Evolutionary conservation across 2,888 invertebrate species (phyloP).

Genomic region (Drosophila quinaria): DNA sequence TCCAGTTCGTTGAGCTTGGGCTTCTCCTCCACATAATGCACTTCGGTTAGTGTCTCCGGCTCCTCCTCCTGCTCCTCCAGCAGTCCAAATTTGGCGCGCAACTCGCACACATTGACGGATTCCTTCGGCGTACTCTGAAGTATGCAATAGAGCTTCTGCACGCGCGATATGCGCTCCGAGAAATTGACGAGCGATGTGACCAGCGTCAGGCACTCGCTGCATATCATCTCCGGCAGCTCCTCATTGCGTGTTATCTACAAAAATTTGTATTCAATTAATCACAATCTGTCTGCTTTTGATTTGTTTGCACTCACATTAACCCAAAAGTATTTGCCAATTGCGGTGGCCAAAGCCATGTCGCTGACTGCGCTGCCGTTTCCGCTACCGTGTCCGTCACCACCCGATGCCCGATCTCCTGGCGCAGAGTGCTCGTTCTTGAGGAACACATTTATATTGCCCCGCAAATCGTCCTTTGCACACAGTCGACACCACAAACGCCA

Average conservation of each 20-base stretch:
- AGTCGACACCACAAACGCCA: slow-evolving; percentile 81
- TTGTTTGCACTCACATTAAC: slow-evolving; percentile 70
- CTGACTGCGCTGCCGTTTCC: neutral
- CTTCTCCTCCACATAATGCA: slow-evolving; percentile 68
- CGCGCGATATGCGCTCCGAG: slow-evolving; percentile 78
- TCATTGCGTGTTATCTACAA: slow-evolving; percentile 73
- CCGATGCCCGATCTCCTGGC: neutral
- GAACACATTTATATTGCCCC: slow-evolving; percentile 75
- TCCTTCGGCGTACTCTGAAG: slow-evolving; percentile 55
- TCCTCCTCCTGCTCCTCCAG: slow-evolving; percentile 59
- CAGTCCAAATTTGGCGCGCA: slow-evolving; percentile 67
- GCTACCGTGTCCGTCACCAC: neutral
- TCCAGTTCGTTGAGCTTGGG: slow-evolving; percentile 56
- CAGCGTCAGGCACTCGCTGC: slow-evolving; percentile 76
- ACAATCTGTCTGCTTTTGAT: neutral
- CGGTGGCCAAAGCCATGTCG: slow-evolving; percentile 70
- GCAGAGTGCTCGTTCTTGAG: slow-evolving; percentile 60
- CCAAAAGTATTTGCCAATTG: slow-evolving; percentile 81
- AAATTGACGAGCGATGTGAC: slow-evolving; percentile 78
- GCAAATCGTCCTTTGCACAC: slow-evolving; percentile 75
- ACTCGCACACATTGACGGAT: slow-evolving; percentile 46
- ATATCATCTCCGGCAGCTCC: slow-evolving; percentile 78
- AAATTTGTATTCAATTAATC: neutral
- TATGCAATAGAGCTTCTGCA: slow-evolving; percentile 81
- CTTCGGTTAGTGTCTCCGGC: slow-evolving; percentile 56